Percentiles rank a stretch among this genome's conserved stretches.
Conservation (phyloP, 2,797 vertebrate genomes). For the Todus mexicanus region DNA sequence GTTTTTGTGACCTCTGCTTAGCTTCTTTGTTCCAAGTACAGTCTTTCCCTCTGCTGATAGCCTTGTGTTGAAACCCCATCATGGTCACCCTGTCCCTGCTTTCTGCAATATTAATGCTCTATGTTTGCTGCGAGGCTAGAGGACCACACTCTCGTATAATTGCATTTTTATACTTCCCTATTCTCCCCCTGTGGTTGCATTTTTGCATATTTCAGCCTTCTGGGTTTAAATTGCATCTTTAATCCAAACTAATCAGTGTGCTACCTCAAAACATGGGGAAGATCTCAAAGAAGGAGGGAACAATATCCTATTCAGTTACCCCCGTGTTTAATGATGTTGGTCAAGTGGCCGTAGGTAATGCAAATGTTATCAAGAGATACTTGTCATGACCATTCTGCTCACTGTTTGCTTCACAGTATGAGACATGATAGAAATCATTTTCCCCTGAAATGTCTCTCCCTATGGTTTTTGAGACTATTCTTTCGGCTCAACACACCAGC, state of each 20-base stretch:
- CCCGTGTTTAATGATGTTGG: background rate
- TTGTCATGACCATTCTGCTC: background rate
- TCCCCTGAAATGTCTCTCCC: background rate
- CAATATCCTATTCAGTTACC: background rate
- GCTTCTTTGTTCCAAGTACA: background rate
- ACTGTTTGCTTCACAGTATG: background rate
- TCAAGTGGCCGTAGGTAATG: background rate
- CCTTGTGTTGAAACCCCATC: background rate
- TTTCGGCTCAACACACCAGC: background rate
- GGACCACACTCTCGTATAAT: background rate
- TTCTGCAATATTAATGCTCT: slow-evolving; percentile 33
- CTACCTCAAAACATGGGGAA: background rate
- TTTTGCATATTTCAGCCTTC: background rate
- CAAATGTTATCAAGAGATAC: background rate
- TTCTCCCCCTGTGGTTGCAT: background rate
- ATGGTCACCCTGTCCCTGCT: background rate
- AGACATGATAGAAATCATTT: background rate
- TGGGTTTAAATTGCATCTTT: background rate
- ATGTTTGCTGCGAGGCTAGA: background rate
- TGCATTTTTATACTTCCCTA: background rate
- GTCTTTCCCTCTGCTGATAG: background rate
- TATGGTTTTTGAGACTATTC: background rate
- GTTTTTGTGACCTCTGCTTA: background rate
- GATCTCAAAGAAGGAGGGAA: background rate
- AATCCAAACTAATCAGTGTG: background rate